Evolutionary conservation across 2,113 vertebrate genomes (phyloP).

Genomic region (Cyanoderma ruficeps): DNA sequence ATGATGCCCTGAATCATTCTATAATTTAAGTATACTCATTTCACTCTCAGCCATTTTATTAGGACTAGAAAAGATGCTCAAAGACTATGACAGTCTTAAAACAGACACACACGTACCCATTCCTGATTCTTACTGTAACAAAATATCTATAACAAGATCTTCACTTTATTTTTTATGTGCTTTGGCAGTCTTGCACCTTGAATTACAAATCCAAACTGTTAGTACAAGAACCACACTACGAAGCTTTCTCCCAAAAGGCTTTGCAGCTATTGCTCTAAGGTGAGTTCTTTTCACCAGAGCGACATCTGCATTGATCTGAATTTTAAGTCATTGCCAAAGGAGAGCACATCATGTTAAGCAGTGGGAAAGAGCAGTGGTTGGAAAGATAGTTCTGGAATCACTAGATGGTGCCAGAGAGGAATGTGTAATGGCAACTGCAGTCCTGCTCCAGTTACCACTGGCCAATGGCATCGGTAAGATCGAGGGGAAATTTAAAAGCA

Average conservation of each 20-base stretch:
- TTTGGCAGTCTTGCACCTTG: slow-evolving; percentile 64
- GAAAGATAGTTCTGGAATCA: not conserved
- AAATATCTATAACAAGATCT: slow-evolving; percentile 56
- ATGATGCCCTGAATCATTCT: slow-evolving; percentile 62
- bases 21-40: slow-evolving; percentile 52
- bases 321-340: not conserved
- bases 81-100: slow-evolving; percentile 37
- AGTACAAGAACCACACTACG: slow-evolving; percentile 19
- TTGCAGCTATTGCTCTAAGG: slow-evolving; percentile 7
- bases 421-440: too few species aligned
- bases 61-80: slow-evolving; percentile 21
- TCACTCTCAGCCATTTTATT: slow-evolving; percentile 53
- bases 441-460: not conserved
- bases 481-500: not conserved
- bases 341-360: not conserved
- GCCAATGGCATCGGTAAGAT: not conserved
- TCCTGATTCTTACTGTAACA: slow-evolving; percentile 32
- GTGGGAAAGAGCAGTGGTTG: not conserved
- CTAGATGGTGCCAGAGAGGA: slow-evolving; percentile 33
- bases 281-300: not conserved
- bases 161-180: slow-evolving; percentile 50
- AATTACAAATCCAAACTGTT: slow-evolving; percentile 44
- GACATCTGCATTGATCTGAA: not conserved
- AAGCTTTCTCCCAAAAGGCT: slow-evolving; percentile 25
- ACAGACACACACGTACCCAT: not conserved